Base-by-base conservation (phyloP, 2,888 invertebrate species). In the Miltochrista miniata region DNA sequence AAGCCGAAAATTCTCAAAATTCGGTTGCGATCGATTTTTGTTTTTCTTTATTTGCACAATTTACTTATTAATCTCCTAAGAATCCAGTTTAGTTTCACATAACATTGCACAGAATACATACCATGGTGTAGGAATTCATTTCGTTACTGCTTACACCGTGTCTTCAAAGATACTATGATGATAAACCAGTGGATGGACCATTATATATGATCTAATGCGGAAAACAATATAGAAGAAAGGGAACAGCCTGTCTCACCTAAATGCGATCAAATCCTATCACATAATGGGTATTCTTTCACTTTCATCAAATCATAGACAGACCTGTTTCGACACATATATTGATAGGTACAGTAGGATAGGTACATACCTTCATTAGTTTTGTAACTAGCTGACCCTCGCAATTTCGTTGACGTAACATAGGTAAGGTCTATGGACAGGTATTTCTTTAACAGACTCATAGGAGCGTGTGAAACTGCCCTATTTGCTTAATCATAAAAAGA, bases 151-250 rank as follows among this genome's bases (percentile, higher is more conserved):
- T 66, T 43, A 30, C 46, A 54, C 39, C 39, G 37, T 41, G 56
- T 55, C 40, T 45, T 50, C 70, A 61, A 65, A 56, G 67, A 61
- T 68, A 69, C 51, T 81, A 56, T 86, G 82, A 76, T 81, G 66
- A 53, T 58, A 41, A 60, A 64, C 55, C 46, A 57, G 57, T 57
- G 59, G 51, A 53, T 45, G 58, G 50, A 60, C 51, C 74, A 64
- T 84, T 90, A 83, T 90, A 90, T 90, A 90, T 72, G 63, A 59
- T 73, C 60, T 69, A 70, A 81, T 63, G 72, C 90, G 90, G 90
- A 89, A 90, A 81, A 66, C 56, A 62, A 63, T 60, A 62, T 76
- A 81, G 87, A 89, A 81, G 87, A 89, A 87, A 88, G 88, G 87
- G 83, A 83, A 66, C 70, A 61, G 70, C 69, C 59, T 29, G 64